Evolutionary conservation across 2,888 invertebrate genomes (phyloP).

Genomic region (Phasia obesa): DNA sequence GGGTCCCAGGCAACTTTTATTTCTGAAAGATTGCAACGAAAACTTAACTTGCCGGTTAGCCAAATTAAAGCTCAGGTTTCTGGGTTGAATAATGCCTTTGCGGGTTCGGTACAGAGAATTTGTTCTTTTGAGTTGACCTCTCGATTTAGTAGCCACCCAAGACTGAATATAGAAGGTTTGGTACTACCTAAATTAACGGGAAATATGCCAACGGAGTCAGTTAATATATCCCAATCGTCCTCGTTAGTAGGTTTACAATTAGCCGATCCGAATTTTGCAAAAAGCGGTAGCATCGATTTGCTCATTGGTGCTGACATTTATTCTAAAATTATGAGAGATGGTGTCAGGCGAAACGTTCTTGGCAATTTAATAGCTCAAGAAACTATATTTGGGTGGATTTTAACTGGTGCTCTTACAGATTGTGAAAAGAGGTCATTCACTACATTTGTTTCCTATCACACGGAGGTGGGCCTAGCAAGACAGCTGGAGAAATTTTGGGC

Average conservation of each 20-base stretch:
- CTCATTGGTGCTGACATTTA: too few relatives aligned
- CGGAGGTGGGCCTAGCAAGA: slow-evolving; percentile 1
- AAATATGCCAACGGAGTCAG: background rate
- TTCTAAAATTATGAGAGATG: too few relatives aligned
- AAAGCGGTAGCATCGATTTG: too few relatives aligned
- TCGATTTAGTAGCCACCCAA: background rate
- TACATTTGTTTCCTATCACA: slow-evolving; percentile 1
- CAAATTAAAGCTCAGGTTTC: background rate
- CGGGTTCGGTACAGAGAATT: slow-evolving; percentile 10
- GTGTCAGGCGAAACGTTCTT: background rate
- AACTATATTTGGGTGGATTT: slow-evolving; percentile 10
- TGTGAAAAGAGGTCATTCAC: background rate
- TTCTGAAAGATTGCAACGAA: background rate
- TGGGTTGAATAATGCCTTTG: slow-evolving; percentile 2
- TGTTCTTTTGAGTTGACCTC: slow-evolving; percentile 16
- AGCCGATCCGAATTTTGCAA: slow-evolving; percentile 2
- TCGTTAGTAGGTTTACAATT: background rate
- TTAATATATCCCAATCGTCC: background rate
- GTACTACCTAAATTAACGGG: slow-evolving; percentile 2
- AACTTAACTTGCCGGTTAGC: background rate
- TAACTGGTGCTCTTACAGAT: background rate
- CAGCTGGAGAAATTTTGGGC: slow-evolving; percentile 30
- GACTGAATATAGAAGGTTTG: background rate
- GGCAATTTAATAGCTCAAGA: slow-evolving; percentile 20
- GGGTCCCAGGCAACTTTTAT: too few relatives aligned